Evolutionary conservation across 2,113 vertebrate species (phyloP).

Genomic region (Macquaria australasica): DNA sequence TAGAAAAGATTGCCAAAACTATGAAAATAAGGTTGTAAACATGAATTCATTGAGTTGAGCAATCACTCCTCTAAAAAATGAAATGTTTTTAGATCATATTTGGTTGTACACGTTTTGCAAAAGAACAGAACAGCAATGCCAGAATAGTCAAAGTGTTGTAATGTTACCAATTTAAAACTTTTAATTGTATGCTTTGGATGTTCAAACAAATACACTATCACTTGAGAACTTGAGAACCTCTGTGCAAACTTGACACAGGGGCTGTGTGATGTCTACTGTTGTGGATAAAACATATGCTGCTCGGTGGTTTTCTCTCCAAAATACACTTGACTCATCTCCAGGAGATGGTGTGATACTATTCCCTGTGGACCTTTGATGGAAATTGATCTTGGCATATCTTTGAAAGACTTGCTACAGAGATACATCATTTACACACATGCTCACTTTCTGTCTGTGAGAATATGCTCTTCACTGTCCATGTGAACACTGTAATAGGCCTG

Average conservation of each 20-base stretch:
- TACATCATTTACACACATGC: slow-evolving; percentile 70
- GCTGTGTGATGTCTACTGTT: slow-evolving; percentile 64
- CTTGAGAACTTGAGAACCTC: slow-evolving; percentile 62
- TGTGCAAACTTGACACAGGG: slow-evolving; percentile 42
- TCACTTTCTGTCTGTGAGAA: slow-evolving; percentile 68
- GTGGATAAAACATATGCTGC: slow-evolving; percentile 67
- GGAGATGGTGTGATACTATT: slow-evolving; percentile 73
- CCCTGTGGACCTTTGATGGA: slow-evolving; percentile 68
- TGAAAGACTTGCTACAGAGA: slow-evolving; percentile 62
- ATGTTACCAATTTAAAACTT: slow-evolving; percentile 40
- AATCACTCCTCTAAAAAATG: slow-evolving; percentile 7
- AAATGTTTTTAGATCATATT: slow-evolving; percentile 12
- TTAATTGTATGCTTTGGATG: slow-evolving; percentile 53
- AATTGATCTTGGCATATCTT: slow-evolving; percentile 77
- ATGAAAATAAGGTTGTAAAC: slow-evolving; percentile 5
- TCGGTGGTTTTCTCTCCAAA: slow-evolving; percentile 67
- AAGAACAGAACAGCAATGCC: slow-evolving; percentile 32
- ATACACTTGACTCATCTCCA: slow-evolving; percentile 73
- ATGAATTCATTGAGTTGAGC: background rate
- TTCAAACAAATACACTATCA: no score
- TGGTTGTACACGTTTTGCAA: slow-evolving; percentile 2
- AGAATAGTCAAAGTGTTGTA: slow-evolving; percentile 42
- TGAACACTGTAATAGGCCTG: slow-evolving; percentile 52
- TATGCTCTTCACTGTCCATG: slow-evolving; percentile 44
- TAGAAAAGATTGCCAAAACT: background rate